Conservation (phyloP, 2,113 vertebrate species). For the Eclectus roratus region DNA sequence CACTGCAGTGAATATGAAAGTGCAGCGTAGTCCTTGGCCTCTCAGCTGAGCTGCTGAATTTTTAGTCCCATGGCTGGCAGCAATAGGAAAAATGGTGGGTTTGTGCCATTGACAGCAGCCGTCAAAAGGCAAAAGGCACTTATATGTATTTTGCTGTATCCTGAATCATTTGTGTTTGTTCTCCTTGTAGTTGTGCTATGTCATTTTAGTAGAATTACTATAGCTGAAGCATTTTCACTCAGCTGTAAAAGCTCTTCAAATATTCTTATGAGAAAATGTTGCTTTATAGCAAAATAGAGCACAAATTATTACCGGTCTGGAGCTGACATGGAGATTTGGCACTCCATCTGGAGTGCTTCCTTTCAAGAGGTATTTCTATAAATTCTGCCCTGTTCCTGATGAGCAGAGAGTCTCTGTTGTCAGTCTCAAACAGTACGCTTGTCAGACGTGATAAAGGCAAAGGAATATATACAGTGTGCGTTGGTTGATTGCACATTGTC, state of each 20-base stretch:
- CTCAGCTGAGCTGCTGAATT: background rate
- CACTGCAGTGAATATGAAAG: background rate
- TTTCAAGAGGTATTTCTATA: constrained; percentile 5
- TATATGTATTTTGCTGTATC: background rate
- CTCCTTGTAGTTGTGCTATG: background rate
- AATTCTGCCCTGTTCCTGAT: background rate
- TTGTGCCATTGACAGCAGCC: background rate
- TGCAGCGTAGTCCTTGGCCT: background rate
- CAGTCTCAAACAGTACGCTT: background rate
- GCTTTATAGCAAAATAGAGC: background rate
- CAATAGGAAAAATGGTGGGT: background rate
- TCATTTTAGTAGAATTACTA: background rate
- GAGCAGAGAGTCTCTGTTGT: background rate
- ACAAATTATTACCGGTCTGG: background rate
- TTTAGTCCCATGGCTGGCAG: background rate
- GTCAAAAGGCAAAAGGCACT: background rate
- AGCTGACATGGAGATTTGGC: background rate
- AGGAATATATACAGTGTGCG: background rate
- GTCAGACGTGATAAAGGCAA: background rate
- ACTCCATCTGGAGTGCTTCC: constrained; percentile 8
- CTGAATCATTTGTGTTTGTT: background rate
- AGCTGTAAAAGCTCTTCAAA: background rate
- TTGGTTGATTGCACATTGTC: constrained; percentile 53
- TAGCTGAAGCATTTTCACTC: background rate
- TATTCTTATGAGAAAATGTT: background rate